A percentile compares a stretch with the other conserved stretches of the same genome.
Evolutionary conservation across 2,888 invertebrate species (phyloP).

Genomic region (Zygaena filipendulae): DNA sequence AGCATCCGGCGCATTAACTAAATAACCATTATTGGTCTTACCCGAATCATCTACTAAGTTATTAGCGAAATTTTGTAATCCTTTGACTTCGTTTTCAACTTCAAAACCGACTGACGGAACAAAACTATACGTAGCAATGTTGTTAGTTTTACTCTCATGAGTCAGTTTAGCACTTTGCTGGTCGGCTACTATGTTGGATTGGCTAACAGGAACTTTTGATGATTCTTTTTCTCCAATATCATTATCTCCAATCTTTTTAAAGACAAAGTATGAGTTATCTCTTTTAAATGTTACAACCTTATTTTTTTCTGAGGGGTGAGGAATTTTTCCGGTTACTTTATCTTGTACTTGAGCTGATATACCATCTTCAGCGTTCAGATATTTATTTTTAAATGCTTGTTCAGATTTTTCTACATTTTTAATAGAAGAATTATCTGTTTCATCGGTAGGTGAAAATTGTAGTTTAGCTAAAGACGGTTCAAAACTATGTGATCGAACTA

Average conservation of each 20-base stretch:
- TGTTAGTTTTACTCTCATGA: constrained; percentile 21
- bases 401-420: constrained; percentile 25
- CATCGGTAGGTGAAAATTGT: constrained; percentile 17
- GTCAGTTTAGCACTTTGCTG: constrained; percentile 21
- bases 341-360: constrained; percentile 53
- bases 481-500: constrained; percentile 34
- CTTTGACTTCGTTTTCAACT: constrained; percentile 34
- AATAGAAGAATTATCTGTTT: constrained; percentile 6
- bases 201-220: constrained; percentile 16
- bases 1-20: not conserved
- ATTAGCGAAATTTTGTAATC: constrained; percentile 1
- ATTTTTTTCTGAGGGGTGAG: constrained; percentile 45
- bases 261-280: constrained; percentile 49
- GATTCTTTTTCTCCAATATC: constrained; percentile 20
- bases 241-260: constrained; percentile 38
- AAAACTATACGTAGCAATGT: constrained; percentile 35
- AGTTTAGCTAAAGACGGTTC: constrained; percentile 30
- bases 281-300: constrained; percentile 51
- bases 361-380: constrained; percentile 34
- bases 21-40: constrained; percentile 1
- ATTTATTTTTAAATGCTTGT: constrained; percentile 23
- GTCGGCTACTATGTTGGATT: constrained; percentile 13
- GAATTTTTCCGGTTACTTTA: constrained; percentile 48
- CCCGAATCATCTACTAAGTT: constrained; percentile 1
- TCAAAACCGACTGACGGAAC: constrained; percentile 49